phyloP scores from a whole-genome alignment of 2,888 invertebrate genomes.

The Epinotia ramella region DNA sequence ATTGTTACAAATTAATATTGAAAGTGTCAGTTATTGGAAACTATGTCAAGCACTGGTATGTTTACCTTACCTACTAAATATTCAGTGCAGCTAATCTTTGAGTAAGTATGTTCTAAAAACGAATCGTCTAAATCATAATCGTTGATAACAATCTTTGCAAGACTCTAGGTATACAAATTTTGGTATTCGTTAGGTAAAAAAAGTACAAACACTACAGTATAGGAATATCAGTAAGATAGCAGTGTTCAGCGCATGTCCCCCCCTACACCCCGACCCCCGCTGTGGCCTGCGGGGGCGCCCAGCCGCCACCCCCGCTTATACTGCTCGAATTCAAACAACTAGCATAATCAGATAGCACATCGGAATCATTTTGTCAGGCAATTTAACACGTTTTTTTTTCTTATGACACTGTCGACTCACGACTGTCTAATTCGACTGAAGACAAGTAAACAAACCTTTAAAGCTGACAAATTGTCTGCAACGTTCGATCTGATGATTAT shows the following conservation, averaged over 20 bases:
- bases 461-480: neutral
- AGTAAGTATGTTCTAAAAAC: too few relatives aligned
- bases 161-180: too few relatives aligned
- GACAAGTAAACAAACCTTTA: too few relatives aligned
- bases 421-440: neutral
- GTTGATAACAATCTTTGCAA: neutral
- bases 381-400: neutral
- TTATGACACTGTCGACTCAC: neutral
- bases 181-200: too few relatives aligned
- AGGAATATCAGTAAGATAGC: neutral
- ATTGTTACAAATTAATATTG: too few relatives aligned
- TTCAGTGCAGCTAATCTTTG: too few relatives aligned
- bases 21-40: too few relatives aligned
- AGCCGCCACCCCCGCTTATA: constrained; percentile 28
- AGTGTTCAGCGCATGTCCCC: constrained; percentile 3
- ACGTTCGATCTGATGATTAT: neutral
- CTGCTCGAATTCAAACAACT: neutral
- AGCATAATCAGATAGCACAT: neutral
- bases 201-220: neutral
- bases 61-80: too few relatives aligned
- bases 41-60: too few relatives aligned
- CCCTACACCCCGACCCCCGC: neutral
- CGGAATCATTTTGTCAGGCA: neutral
- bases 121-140: neutral
- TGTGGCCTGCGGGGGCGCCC: constrained; percentile 20